Evolutionary conservation across 2,888 invertebrate genomes (phyloP), one percentile per base, ranked within the genome.

Genomic region (Oscheius myriophilus): DNA sequence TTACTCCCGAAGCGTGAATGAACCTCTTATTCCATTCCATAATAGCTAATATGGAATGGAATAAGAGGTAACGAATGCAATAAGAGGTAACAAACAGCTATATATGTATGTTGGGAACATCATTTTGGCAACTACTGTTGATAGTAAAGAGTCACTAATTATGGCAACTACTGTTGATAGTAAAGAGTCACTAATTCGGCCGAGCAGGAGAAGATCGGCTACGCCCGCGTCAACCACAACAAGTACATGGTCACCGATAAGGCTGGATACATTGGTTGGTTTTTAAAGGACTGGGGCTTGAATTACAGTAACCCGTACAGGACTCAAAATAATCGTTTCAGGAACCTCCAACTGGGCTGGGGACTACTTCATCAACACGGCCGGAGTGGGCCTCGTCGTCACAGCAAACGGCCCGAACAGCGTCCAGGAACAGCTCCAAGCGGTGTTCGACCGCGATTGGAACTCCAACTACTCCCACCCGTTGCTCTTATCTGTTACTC

Each of bases 171-270:
- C n/a, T n/a, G 25, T 39, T 58, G 45, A 18, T 39, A 54, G 54
- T 54, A 62, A 52, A 26, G 49, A 25, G 62, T 68, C 49, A 39
- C 16, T 2, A 94, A 96, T 1, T 95, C 96, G 0, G 62, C 72
- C 4, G 91, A 91, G 21, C 93, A 95, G 86, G 90, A 90, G 66
- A 91, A 91, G 87, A 95, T 96, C 74, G 95, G 96, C 0, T 94
- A 89, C 88, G 91, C 91, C 0, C 90, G 96, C 62, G 96, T 97
- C 0, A 96, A 96, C 89, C 96, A 96, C 88, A 95, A 95, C 88
- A 96, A 97, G 85, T 97, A 95, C 87, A 95, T 97, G 96, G 96
- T 97, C 26, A 96, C 96, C 0, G 96, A 97, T 82, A 90, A 91
- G 49, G 90, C 91, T 0, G 96, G 93, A 0, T 96, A 94, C 88